phyloP scores from a whole-genome alignment of 2,797 vertebrate species.

The Phalloptychus januarius region DNA sequence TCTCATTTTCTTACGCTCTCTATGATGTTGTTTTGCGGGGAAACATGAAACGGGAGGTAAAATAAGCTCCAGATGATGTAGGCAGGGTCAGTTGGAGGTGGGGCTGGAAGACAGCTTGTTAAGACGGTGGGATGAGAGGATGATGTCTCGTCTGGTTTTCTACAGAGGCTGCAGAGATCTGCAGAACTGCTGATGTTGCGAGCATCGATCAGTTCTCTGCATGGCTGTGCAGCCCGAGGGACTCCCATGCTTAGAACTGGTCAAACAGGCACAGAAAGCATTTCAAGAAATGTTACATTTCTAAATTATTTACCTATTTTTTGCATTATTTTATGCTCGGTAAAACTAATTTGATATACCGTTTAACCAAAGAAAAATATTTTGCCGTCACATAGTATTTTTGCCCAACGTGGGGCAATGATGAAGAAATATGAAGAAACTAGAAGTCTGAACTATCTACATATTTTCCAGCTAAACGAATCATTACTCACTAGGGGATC shows the following conservation, averaged over 20 bases:
- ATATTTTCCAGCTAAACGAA: background rate
- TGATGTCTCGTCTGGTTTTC: slow-evolving; percentile 46
- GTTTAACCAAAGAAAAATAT: too few relatives aligned
- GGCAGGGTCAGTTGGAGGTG: slow-evolving; percentile 20
- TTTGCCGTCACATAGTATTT: too few relatives aligned
- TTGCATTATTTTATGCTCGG: background rate
- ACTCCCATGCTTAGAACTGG: slow-evolving; percentile 31
- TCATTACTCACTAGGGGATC: background rate
- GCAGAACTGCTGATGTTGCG: slow-evolving; percentile 72
- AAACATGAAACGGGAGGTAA: slow-evolving; percentile 37
- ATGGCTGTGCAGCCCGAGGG: slow-evolving; percentile 42
- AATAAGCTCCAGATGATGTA: slow-evolving; percentile 22
- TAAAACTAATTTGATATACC: background rate
- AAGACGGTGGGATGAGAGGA: slow-evolving; percentile 24
- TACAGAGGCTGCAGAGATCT: slow-evolving; percentile 50
- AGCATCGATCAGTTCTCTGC: slow-evolving; percentile 66
- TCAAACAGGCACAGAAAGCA: slow-evolving; percentile 18
- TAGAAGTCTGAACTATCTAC: background rate
- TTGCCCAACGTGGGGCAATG: background rate
- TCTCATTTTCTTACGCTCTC: background rate
- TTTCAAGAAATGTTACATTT: background rate
- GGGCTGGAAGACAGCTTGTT: slow-evolving; percentile 49
- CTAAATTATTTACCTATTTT: background rate
- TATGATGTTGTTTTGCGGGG: slow-evolving; percentile 39
- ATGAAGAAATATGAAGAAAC: background rate